Evolutionary conservation across 2,888 invertebrate genomes (phyloP).

Genomic region (Drosophila kokeensis): DNA sequence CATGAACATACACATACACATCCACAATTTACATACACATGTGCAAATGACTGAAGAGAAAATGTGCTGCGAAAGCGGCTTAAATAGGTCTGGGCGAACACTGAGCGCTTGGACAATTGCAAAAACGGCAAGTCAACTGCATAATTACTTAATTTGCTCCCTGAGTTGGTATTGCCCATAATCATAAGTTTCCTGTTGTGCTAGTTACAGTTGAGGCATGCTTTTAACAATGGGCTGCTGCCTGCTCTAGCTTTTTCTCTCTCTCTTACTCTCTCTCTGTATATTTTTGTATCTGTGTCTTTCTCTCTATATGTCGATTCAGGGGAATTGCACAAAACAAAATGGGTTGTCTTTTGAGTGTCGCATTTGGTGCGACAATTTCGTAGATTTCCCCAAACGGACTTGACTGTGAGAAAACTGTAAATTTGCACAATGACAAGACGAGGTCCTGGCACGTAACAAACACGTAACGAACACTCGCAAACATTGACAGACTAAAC

Average conservation of each 20-base stretch:
- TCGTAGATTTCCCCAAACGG: constrained; percentile 74
- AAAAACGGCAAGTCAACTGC: constrained; percentile 74
- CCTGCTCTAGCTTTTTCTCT: background rate
- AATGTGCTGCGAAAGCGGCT: constrained; percentile 50
- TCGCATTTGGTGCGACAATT: constrained; percentile 72
- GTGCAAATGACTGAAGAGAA: constrained; percentile 14
- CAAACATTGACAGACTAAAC: constrained; percentile 65
- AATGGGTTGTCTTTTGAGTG: constrained; percentile 68
- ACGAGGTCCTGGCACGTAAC: constrained; percentile 65
- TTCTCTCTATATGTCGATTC: background rate
- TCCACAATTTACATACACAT: background rate
- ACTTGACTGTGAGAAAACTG: constrained; percentile 53
- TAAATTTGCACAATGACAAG: constrained; percentile 73
- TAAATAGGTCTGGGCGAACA: constrained; percentile 47
- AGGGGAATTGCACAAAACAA: constrained; percentile 57
- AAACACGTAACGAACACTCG: constrained; percentile 59
- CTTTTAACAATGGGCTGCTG: constrained; percentile 9
- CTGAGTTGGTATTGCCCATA: constrained; percentile 32
- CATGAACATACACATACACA: constrained; percentile 12
- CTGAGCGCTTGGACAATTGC: constrained; percentile 42
- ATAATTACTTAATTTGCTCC: constrained; percentile 76
- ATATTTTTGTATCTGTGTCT: background rate
- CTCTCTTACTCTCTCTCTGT: background rate
- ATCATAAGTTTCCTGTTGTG: constrained; percentile 42
- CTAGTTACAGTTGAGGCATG: constrained; percentile 21